Conservation (phyloP, 2,797 vertebrate species). For the Platalea minor region DNA sequence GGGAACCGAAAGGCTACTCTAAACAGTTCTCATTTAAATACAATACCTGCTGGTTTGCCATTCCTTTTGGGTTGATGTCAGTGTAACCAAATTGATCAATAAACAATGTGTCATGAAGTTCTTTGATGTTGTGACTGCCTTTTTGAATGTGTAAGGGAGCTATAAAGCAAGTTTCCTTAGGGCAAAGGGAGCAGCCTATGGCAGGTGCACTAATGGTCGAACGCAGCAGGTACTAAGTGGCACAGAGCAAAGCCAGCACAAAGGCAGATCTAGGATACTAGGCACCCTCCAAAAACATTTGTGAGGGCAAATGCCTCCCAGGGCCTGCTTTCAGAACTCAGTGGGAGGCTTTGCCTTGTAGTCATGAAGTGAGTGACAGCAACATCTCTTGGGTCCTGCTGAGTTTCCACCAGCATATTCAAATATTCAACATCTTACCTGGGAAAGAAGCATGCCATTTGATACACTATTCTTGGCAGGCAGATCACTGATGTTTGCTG, state of each 20-base stretch:
- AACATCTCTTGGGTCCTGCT: background rate
- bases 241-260: background rate
- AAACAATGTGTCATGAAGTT: background rate
- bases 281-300: background rate
- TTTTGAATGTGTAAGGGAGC: background rate
- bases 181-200: background rate
- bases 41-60: background rate
- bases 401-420: background rate
- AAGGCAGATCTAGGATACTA: background rate
- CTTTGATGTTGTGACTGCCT: background rate
- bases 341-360: background rate
- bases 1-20: background rate
- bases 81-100: accelerated
- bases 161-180: background rate
- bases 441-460: background rate
- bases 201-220: background rate
- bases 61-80: background rate
- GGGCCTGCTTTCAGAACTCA: background rate
- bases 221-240: background rate
- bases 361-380: background rate
- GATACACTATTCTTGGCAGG: background rate
- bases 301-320: background rate
- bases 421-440: background rate
- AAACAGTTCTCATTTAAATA: background rate
- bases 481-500: background rate